Base-by-base conservation (phyloP, 1,140 invertebrate genomes). In the Heliconius eleuchia region DNA sequence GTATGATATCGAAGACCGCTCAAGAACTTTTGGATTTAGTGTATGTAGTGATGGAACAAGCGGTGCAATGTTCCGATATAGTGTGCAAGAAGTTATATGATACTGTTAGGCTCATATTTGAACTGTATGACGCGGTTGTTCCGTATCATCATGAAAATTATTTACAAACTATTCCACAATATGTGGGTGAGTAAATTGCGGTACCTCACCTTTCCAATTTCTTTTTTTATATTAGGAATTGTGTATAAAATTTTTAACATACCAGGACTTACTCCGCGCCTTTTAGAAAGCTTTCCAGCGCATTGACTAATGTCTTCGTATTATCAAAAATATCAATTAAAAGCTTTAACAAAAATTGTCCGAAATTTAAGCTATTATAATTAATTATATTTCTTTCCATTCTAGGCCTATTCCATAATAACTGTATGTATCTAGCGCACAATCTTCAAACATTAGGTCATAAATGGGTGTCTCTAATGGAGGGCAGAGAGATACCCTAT, bases 331-430 rank as follows among this genome's bases (percentile, higher is more conserved):
- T 46, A 3, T 52, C 50, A 18, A 46, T 11, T 3, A 13, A 52
- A 18, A 52, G 8, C 11, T 46, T 46, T 46, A 19, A 19, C 18
- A 7, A 52, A 52, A 52, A 23, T 60, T 23, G n/a, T 11, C n/a
- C n/a, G 8, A 23, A 60, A 23, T 60, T 60, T 60, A 9, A 60
- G 19, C 2, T 23, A 27, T 30, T 30, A 66, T 13, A 66, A 27
- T 46, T 46, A 16, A 27, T 46, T 46, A 30, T 27, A 66, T 30
- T 66, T 66, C 8, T 76, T 77, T 76, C 73, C 30, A 50, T 93
- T 95, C 79, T 95, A 97, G 98, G 97, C n/a, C 85, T 99, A 27
- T 98, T 98, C 85, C 97, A 98, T 92, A 99, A 99, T 93, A 99
- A 99, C 91, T 99, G 98, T 86, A 96, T 98, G 96, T 99, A 97